These are phyloP conservation scores for Eubasilissa regina DNA, from an alignment of 1,140 invertebrate species.

Conservation along the genomic window DNA sequence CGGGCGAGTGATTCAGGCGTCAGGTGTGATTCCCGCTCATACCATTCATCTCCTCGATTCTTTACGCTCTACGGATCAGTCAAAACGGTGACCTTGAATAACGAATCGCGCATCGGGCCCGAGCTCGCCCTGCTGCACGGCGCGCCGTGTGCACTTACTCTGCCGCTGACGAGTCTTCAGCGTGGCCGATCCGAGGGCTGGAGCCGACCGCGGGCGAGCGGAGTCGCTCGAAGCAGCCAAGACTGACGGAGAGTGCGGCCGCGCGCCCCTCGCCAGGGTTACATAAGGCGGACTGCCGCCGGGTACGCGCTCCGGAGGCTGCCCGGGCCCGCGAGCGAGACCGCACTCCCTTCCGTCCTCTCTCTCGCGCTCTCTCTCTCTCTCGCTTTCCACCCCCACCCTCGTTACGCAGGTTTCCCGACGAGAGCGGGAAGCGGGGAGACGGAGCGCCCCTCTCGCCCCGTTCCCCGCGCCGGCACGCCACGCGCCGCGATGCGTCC, in stretches of 20 bases:
- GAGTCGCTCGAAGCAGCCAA: constrained; percentile 1
- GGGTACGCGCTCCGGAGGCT: constrained; percentile 9
- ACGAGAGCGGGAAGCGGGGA: constrained; percentile 22
- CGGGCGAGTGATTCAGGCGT: constrained; percentile 3
- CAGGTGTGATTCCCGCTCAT: constrained; percentile 3
- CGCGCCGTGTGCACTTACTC: background rate
- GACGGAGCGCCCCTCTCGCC: background rate
- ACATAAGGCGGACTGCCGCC: constrained; percentile 37
- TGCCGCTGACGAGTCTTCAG: background rate
- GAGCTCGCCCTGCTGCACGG: background rate
- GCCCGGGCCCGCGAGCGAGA: constrained; percentile 31
- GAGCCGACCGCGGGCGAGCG: background rate
- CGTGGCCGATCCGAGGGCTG: background rate
- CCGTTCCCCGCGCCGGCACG: background rate
- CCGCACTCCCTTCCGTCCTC: background rate
- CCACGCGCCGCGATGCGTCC: too few species aligned
- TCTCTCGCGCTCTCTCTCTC: background rate
- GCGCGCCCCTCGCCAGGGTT: constrained; percentile 3
- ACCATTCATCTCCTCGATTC: constrained; percentile 13
- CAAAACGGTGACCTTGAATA: constrained; percentile 18
- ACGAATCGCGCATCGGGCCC: background rate
- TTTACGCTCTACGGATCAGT: background rate
- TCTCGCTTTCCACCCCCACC: constrained; percentile 15
- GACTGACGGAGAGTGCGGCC: background rate
- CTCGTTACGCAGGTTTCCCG: background rate